phyloP scores from a whole-genome alignment of 1,140 invertebrate species.

The Hetaerina americana region DNA sequence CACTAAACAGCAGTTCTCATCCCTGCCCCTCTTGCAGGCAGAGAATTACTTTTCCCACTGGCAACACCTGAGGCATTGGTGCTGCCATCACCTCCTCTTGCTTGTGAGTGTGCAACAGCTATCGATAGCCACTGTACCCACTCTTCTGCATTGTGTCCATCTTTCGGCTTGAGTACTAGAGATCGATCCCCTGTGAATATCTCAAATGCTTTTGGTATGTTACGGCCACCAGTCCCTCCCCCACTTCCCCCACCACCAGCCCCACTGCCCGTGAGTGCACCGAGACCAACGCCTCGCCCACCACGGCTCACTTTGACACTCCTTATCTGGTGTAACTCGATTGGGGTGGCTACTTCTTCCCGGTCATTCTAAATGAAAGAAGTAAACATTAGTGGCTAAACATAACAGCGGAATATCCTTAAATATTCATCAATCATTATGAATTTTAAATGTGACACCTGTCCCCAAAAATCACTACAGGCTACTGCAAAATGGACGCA shows the following conservation, averaged over 20 bases:
- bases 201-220: conserved; percentile 90
- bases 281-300: not conserved
- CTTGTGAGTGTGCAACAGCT: conserved; percentile 68
- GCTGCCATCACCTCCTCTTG: conserved; percentile 25
- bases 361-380: conserved; percentile 38
- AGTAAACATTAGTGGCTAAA: too few relatives aligned
- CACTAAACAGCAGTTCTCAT: conserved; percentile 8
- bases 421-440: not conserved
- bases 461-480: too few relatives aligned
- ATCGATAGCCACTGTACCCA: conserved; percentile 86
- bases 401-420: too few relatives aligned
- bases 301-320: conserved; percentile 79
- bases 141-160: conserved; percentile 86
- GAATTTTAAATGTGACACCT: too few relatives aligned
- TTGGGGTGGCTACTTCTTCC: conserved; percentile 32
- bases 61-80: conserved; percentile 28
- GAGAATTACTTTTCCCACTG: conserved; percentile 50
- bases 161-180: conserved; percentile 83
- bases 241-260: conserved; percentile 49
- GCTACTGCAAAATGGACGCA: too few relatives aligned
- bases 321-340: conserved; percentile 81
- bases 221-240: conserved; percentile 39
- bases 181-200: conserved; percentile 89
- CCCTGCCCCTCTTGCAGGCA: conserved; percentile 35
- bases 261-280: conserved; percentile 7